Evolutionary conservation across 2,888 invertebrate species (phyloP), one percentile per base, ranked within the genome.

Genomic region (Hypolimnas misippus): DNA sequence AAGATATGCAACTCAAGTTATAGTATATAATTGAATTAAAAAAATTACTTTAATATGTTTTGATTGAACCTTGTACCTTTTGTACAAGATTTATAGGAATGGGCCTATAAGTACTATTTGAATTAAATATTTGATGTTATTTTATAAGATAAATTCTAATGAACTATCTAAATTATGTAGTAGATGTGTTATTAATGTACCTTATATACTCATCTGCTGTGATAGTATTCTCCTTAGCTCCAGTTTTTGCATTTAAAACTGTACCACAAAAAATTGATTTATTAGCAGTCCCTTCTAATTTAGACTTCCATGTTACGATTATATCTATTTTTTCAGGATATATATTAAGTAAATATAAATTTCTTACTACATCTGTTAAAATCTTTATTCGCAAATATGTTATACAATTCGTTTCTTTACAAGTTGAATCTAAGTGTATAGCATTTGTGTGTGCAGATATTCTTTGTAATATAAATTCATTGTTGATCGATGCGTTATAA

Each of bases 181-280:
- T n/a, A n/a, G n/a, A n/a, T n/a, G n/a, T n/a, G n/a, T n/a, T n/a
- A n/a, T 33, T 10, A 10, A 17, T 66, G 74, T 83, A 93, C 94
- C 87, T 89, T 70, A 92, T 86, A 78, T 93, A 94, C n/a, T 93
- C 89, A 42, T 86, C 77, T 65, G 93, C 88, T 46, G 75, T 89
- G n/a, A 93, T 74, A 40, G 63, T 62, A 2, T 67, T 83, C 74
- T 94, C 94, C 79, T 94, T 94, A 21, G 80, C 77, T 63, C 93
- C 93, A n/a, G 86, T 86, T 63, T 86, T 83, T 5, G 86, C 80
- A 89, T 94, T 95, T 29, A 94, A 80, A 1, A 95, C 95, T 29
- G 93, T 86, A 1, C 94, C 95, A 82, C 94, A 94, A 4, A 93
- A 69, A 38, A 93, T 73, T 33, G 77, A 71, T 49, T 69, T 70